These are phyloP conservation scores for Archips crataeganus DNA, from an alignment of 2,888 invertebrate species.

Conservation along the genomic window DNA sequence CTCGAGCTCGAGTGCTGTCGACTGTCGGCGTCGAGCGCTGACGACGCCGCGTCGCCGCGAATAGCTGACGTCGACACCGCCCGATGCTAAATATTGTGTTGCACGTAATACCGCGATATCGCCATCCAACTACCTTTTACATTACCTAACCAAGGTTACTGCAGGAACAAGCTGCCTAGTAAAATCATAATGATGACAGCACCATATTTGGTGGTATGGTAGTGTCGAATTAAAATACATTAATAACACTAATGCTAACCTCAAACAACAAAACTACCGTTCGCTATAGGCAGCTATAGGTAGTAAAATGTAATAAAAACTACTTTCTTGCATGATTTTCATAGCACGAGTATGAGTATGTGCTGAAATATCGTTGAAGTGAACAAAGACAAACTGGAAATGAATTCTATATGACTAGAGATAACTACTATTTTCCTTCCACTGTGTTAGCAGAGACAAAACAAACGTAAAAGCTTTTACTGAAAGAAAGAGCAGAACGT, in stretches of 20 bases:
- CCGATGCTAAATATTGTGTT: constrained; percentile 66
- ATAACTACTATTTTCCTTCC: constrained; percentile 29
- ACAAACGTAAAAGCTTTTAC: constrained; percentile 37
- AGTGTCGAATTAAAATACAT: not conserved
- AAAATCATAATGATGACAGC: not conserved
- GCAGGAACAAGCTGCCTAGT: not conserved
- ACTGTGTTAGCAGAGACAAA: constrained; percentile 32
- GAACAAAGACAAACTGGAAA: constrained; percentile 23
- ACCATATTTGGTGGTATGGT: not conserved
- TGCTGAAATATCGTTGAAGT: not conserved
- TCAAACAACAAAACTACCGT: not conserved
- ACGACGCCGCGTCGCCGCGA: constrained; percentile 57
- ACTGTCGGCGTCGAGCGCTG: constrained; percentile 43
- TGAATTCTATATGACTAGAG: constrained; percentile 32
- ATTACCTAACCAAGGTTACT: not conserved
- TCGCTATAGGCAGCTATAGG: not conserved
- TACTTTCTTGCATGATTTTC: not conserved
- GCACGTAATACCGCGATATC: constrained; percentile 2
- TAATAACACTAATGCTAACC: not conserved
- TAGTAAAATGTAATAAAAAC: no score
- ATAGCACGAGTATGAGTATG: not conserved
- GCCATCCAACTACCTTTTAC: not conserved
- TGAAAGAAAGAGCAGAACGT: constrained; percentile 36
- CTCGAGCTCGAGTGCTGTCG: constrained; percentile 68
- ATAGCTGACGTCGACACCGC: constrained; percentile 52